Evolutionary conservation across 2,113 vertebrate genomes (phyloP), one percentile per base, ranked within the genome.

Genomic region (Aleadryas rufinucha): DNA sequence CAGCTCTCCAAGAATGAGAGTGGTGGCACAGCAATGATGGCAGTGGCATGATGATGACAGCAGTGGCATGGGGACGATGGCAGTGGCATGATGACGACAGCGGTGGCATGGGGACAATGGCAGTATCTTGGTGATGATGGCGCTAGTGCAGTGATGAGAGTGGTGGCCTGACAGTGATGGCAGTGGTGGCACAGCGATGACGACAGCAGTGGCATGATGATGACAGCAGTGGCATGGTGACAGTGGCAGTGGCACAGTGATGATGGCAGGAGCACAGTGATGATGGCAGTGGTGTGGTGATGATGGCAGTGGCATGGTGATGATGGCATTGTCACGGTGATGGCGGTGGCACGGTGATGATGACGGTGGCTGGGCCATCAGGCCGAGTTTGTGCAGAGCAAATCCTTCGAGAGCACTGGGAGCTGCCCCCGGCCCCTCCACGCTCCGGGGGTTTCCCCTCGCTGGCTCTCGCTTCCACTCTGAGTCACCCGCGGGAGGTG

Each of bases 51-150:
- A 28, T 5, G 22, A 33, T 3, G 11, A 9, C 4, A 44, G n/a
- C 2, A 0, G 57, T 17, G 53, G 33, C 54, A 9, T 0, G 3
- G 13, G 6, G 4, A 33, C 3, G 1, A 11, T 1, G 8, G 22
- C 8, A 4, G 33, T 9, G 35, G n/a, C n/a, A n/a, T n/a, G n/a
- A n/a, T n/a, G n/a, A 33, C 3, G 11, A 11, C 4, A 44, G 33
- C 2, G 0, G 57, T 17, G 53, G 33, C 53, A 9, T 0, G 3
- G 13, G 6, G 4, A 33, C 3, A 1, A 11, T 1, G 8, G 21
- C 8, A 4, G 33, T 9, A 41, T 20, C 27, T 9, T 1, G 1
- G 41, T 4, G 3, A 52, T 1, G 11, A 13, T 1, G 6, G 12
- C 5, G n/a, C n/a, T n/a, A n/a, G n/a, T n/a, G n/a, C n/a, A n/a